A percentile compares a stretch with the other conserved stretches of the same genome.
Conservation (phyloP, 2,113 vertebrate genomes). For the Scomber japonicus region DNA sequence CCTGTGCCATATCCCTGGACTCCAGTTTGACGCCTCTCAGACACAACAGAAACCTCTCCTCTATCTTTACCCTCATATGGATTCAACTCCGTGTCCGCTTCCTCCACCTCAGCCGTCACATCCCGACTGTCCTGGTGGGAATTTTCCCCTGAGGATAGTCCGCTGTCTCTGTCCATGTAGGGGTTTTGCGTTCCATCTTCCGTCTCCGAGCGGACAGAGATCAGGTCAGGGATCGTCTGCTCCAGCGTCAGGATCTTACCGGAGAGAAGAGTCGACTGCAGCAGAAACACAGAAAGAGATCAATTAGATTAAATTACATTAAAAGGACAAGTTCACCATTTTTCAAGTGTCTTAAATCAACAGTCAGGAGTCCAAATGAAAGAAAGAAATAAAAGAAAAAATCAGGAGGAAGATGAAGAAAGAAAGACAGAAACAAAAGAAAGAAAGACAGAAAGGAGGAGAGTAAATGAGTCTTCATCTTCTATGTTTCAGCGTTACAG, state of each 20-base stretch:
- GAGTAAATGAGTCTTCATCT: too few species aligned
- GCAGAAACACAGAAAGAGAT: neutral
- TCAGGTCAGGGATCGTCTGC: neutral
- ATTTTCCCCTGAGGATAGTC: slow-evolving; percentile 21
- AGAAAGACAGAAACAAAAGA: too few species aligned
- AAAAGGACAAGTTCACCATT: too few species aligned
- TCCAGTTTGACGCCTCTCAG: neutral
- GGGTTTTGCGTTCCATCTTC: slow-evolving; percentile 19
- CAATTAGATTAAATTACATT: too few species aligned
- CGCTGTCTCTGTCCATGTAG: slow-evolving; percentile 48
- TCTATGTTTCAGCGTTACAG: too few species aligned
- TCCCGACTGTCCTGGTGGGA: neutral
- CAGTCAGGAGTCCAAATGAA: too few species aligned
- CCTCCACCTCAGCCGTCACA: neutral
- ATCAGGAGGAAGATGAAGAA: too few species aligned
- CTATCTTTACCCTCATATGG: neutral
- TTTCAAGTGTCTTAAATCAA: too few species aligned
- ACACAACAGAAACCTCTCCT: neutral
- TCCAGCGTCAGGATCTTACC: slow-evolving; percentile 34
- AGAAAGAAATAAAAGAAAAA: too few species aligned
- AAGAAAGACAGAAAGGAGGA: too few species aligned
- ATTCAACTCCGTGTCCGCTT: neutral
- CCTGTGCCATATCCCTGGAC: neutral
- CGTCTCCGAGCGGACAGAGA: slow-evolving; percentile 31
- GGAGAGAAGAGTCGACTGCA: slow-evolving; percentile 21